phyloP scores from a whole-genome alignment of 1,140 invertebrate genomes.

The Tetragonula clypearis region DNA sequence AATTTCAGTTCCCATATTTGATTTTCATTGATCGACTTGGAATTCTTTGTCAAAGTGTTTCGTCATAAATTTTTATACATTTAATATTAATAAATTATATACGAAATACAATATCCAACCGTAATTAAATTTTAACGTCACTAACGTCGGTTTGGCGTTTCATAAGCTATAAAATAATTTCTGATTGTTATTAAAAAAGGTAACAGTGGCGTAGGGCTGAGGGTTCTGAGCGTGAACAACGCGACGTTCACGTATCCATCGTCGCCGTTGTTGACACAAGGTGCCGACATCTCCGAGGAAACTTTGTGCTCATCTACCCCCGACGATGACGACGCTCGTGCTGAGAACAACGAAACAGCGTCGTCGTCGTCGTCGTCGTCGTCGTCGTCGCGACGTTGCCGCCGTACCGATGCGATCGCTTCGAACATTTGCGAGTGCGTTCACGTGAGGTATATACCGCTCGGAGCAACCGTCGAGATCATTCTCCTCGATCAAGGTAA shows the following conservation, averaged over 20 bases:
- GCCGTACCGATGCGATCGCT: conserved; percentile 76
- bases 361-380: conserved; percentile 11
- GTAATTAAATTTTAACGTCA: no score
- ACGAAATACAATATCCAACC: no score
- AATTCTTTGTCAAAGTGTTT: no score
- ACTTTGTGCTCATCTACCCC: conserved; percentile 80
- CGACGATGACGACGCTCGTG: conserved; percentile 31
- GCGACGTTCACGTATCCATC: conserved; percentile 87
- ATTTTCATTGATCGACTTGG: no score
- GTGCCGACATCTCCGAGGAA: conserved; percentile 81
- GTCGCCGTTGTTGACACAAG: conserved; percentile 86
- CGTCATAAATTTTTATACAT: no score
- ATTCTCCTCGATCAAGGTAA: conserved; percentile 87
- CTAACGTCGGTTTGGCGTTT: no score
- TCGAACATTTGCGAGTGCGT: conserved; percentile 84
- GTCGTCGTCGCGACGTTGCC: conserved; percentile 56
- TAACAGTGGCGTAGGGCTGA: conserved; percentile 70
- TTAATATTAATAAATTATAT: no score
- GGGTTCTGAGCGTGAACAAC: conserved; percentile 83
- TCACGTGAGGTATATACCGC: conserved; percentile 84
- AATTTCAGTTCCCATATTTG: no score
- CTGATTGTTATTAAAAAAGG: conserved; percentile 53
- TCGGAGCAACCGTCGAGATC: conserved; percentile 85
- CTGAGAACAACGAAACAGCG: conserved; percentile 51
- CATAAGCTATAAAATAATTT: no score